Evolutionary conservation across 2,888 invertebrate species (phyloP).

Genomic region (Nysson spinosus): DNA sequence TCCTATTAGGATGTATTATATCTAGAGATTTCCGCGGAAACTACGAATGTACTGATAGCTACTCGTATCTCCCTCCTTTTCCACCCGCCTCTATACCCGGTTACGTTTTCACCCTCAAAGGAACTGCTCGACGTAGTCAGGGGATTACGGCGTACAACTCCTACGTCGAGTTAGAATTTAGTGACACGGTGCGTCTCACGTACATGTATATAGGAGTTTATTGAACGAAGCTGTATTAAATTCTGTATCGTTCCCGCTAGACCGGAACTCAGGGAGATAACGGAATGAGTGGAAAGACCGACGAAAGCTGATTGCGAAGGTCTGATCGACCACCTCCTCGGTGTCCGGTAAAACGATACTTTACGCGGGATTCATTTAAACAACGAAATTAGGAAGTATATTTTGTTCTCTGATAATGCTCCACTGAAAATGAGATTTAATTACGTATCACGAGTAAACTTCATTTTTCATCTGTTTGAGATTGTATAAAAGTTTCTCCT

Average conservation of each 20-base stretch:
- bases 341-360: not conserved
- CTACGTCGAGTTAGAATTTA: slow-evolving; percentile 69
- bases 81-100: slow-evolving; percentile 21
- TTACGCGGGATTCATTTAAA: not conserved
- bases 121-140: slow-evolving; percentile 49
- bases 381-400: not conserved
- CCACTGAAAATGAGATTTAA: too few species aligned
- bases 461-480: too few species aligned
- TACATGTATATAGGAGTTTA: slow-evolving; percentile 55
- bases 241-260: slow-evolving; percentile 54
- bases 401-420: not conserved
- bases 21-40: slow-evolving; percentile 48
- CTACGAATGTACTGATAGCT: slow-evolving; percentile 30
- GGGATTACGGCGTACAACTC: slow-evolving; percentile 66
- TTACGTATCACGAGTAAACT: too few species aligned
- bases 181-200: slow-evolving; percentile 61
- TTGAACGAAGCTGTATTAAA: slow-evolving; percentile 71
- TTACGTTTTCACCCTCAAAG: slow-evolving; percentile 63
- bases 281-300: slow-evolving; percentile 29
- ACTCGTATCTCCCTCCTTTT: slow-evolving; percentile 1
- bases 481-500: too few species aligned
- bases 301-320: slow-evolving; percentile 38
- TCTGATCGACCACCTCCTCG: slow-evolving; percentile 36
- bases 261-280: slow-evolving; percentile 42
- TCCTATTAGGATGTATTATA: slow-evolving; percentile 48